These are phyloP conservation scores for Ormyrus thymus DNA, from an alignment of 2,888 invertebrate species.

Conservation along the genomic window DNA sequence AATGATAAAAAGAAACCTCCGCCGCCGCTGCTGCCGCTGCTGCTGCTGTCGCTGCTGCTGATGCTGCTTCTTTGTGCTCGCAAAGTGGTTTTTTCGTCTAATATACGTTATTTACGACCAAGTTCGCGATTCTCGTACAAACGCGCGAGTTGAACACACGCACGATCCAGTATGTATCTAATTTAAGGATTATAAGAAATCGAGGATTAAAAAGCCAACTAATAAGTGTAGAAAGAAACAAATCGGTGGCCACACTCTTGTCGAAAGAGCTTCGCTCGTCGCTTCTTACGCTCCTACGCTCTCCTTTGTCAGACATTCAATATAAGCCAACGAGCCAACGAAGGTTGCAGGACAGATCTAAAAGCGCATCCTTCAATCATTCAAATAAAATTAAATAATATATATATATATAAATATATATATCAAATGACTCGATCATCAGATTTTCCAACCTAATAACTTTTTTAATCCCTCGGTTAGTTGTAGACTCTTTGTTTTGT, in stretches of 20 bases:
- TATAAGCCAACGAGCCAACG: neutral
- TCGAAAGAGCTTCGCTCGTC: slow-evolving; percentile 46
- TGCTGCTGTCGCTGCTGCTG: no score
- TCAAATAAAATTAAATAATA: slow-evolving; percentile 7
- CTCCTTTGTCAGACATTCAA: slow-evolving; percentile 44
- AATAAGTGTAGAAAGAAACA: slow-evolving; percentile 43
- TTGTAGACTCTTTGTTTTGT: slow-evolving; percentile 48
- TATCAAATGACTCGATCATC: slow-evolving; percentile 44
- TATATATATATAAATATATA: slow-evolving; percentile 28
- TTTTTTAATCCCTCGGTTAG: slow-evolving; percentile 43
- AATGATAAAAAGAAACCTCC: slow-evolving; percentile 25
- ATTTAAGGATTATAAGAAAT: slow-evolving; percentile 52
- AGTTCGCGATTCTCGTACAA: slow-evolving; percentile 53
- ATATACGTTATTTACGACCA: slow-evolving; percentile 33
- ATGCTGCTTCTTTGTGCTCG: slow-evolving; percentile 18
- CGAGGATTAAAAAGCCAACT: slow-evolving; percentile 37
- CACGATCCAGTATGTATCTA: slow-evolving; percentile 56
- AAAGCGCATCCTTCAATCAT: slow-evolving; percentile 22
- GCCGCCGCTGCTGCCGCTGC: no score
- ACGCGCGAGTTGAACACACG: slow-evolving; percentile 41
- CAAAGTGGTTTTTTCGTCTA: slow-evolving; percentile 7
- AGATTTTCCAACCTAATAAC: slow-evolving; percentile 11
- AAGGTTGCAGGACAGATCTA: slow-evolving; percentile 46
- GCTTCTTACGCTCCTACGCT: slow-evolving; percentile 43
- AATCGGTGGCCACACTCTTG: slow-evolving; percentile 4